Percentiles rank a stretch among this genome's conserved stretches.
Conservation (phyloP, 2,888 invertebrate genomes). For the Archips crataeganus region DNA sequence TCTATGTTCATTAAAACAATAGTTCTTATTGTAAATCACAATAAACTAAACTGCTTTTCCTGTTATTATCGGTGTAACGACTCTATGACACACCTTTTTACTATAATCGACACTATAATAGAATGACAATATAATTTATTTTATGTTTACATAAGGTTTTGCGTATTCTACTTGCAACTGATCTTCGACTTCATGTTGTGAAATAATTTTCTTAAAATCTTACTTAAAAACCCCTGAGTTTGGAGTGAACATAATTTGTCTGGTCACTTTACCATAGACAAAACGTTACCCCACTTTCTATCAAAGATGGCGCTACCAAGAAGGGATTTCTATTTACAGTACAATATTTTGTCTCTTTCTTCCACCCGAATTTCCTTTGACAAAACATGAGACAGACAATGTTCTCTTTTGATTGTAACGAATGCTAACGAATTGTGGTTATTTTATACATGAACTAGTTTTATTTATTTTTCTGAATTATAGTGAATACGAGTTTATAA, state of each 20-base stretch:
- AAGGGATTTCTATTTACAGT: slow-evolving; percentile 66
- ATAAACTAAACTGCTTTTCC: too few relatives aligned
- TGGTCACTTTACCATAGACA: slow-evolving; percentile 63
- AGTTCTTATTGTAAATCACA: too few relatives aligned
- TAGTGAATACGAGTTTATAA: slow-evolving; percentile 62
- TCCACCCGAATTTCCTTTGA: slow-evolving; percentile 32
- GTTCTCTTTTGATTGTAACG: slow-evolving; percentile 80
- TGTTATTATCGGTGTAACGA: too few relatives aligned
- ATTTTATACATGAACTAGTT: slow-evolving; percentile 65
- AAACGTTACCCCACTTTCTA: slow-evolving; percentile 54
- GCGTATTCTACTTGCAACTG: too few relatives aligned
- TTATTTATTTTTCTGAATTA: slow-evolving; percentile 67
- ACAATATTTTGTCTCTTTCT: slow-evolving; percentile 61
- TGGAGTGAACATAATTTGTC: slow-evolving; percentile 12
- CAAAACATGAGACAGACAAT: slow-evolving; percentile 56
- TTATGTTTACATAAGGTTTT: too few relatives aligned
- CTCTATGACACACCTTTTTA: too few relatives aligned
- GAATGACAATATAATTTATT: too few relatives aligned
- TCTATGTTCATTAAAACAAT: too few relatives aligned
- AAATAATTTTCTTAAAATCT: neutral
- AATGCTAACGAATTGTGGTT: slow-evolving; percentile 82
- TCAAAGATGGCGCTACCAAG: slow-evolving; percentile 67
- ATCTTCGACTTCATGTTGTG: neutral
- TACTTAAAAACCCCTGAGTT: neutral
- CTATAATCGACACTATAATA: too few relatives aligned